phyloP scores from a whole-genome alignment of 2,888 invertebrate genomes.

The Caenorhabditis plicata region DNA sequence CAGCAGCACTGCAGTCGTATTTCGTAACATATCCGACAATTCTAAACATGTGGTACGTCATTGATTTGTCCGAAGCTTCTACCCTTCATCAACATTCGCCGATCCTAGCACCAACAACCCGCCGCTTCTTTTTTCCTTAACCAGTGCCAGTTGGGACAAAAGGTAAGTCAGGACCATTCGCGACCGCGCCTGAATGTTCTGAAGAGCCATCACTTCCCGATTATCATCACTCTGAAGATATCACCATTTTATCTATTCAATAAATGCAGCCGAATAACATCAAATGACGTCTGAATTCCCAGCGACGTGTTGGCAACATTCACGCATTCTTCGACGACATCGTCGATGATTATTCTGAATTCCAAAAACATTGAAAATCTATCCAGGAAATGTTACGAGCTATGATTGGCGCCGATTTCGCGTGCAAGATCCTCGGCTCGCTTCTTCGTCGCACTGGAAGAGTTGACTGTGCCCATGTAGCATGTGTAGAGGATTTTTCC shows the following conservation, averaged over 20 bases:
- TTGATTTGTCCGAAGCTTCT: too few relatives aligned
- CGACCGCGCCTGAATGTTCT: conserved; percentile 92
- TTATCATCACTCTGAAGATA: conserved; percentile 79
- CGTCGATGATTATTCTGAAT: conserved; percentile 76
- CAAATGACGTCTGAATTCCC: conserved; percentile 43
- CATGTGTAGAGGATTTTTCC: conserved; percentile 82
- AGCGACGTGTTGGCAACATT: conserved; percentile 74
- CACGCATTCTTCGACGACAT: conserved; percentile 81
- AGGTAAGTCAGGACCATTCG: conserved; percentile 95
- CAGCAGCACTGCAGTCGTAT: conserved; percentile 98
- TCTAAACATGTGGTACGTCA: background rate
- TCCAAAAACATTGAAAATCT: background rate
- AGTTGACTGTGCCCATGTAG: conserved; percentile 95
- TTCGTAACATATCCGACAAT: conserved; percentile 96
- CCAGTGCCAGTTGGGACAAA: conserved; percentile 90
- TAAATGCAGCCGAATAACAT: conserved; percentile 16
- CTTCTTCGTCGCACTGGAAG: conserved; percentile 82
- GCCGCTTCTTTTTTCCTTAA: conserved; percentile 80
- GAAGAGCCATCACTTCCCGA: conserved; percentile 88
- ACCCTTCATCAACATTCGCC: conserved; percentile 93
- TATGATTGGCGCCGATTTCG: conserved; percentile 73
- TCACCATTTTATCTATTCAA: too few relatives aligned
- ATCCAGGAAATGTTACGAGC: conserved; percentile 21
- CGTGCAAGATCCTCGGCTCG: conserved; percentile 76
- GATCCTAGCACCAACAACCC: conserved; percentile 87